These are phyloP conservation scores for Parazoanthus swiftii DNA, from an alignment of 92 coral and sea anemone species.

Conservation along the genomic window DNA sequence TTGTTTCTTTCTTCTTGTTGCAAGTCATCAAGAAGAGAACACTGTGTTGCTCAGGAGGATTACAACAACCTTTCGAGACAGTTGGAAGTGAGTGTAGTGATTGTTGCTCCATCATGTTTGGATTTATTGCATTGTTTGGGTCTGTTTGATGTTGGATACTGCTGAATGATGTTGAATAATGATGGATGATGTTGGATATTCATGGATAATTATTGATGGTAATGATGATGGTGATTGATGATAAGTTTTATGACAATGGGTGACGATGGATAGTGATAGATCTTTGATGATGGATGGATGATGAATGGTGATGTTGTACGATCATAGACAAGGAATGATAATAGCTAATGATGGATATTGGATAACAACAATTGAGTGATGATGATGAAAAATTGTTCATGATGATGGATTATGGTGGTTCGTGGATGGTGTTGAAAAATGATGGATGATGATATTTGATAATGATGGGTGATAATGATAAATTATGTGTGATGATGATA, in stretches of 20 bases:
- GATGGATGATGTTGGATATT: too few relatives aligned
- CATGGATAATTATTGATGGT: too few relatives aligned
- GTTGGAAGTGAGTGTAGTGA: slow-evolving; percentile 61
- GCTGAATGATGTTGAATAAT: background rate
- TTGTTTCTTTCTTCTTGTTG: background rate
- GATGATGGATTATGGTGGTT: background rate
- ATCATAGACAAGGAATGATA: too few relatives aligned
- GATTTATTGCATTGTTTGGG: background rate
- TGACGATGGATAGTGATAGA: too few relatives aligned
- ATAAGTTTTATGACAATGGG: too few relatives aligned
- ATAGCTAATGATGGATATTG: too few relatives aligned
- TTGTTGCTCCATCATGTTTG: background rate
- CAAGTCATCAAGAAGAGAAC: slow-evolving; percentile 59
- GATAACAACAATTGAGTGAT: background rate
- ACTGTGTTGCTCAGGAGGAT: slow-evolving; percentile 66
- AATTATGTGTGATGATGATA: background rate
- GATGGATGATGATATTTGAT: too few relatives aligned
- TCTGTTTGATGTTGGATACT: background rate
- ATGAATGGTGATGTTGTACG: too few relatives aligned
- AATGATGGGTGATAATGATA: too few relatives aligned
- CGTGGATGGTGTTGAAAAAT: background rate
- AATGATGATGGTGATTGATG: too few relatives aligned
- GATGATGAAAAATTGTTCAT: background rate
- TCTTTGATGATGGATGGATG: too few relatives aligned
- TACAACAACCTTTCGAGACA: slow-evolving; percentile 72